Evolutionary conservation across 1,140 invertebrate genomes (phyloP).

Genomic region (Drosophila equinoxialis): DNA sequence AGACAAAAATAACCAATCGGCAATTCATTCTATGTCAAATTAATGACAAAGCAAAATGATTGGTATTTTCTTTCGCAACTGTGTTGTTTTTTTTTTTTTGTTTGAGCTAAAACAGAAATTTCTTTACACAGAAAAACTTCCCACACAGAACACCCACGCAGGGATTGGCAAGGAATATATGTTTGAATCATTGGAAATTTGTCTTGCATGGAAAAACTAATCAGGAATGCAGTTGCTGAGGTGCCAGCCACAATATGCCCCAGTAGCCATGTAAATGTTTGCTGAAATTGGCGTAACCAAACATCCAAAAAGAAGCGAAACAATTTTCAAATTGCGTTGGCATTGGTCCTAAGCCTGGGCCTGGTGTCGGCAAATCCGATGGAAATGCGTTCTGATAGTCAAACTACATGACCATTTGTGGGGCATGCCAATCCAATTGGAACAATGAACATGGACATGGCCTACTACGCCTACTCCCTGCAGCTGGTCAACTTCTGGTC

Average conservation of each 20-base stretch:
- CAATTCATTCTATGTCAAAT: slow-evolving; percentile 5
- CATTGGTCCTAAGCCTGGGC: not conserved
- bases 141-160: slow-evolving; percentile 1
- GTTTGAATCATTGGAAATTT: not conserved
- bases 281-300: not conserved
- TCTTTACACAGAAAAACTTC: not conserved
- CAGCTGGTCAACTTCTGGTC: slow-evolving; percentile 1
- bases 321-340: slow-evolving; percentile 1
- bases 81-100: not conserved
- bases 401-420: slow-evolving; percentile 1
- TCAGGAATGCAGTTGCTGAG: slow-evolving; percentile 2
- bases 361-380: not conserved
- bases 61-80: not conserved
- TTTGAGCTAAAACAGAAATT: not conserved
- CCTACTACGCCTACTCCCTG: not conserved
- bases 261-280: not conserved
- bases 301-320: not conserved
- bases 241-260: not conserved
- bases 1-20: not conserved
- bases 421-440: slow-evolving; percentile 1
- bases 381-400: not conserved
- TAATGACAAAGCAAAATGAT: slow-evolving; percentile 13
- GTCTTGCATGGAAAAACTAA: slow-evolving; percentile 3
- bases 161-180: not conserved
- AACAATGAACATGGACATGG: slow-evolving; percentile 6